Conservation (phyloP, 2,888 invertebrate genomes). For the Chrysomela aeneicollis region DNA sequence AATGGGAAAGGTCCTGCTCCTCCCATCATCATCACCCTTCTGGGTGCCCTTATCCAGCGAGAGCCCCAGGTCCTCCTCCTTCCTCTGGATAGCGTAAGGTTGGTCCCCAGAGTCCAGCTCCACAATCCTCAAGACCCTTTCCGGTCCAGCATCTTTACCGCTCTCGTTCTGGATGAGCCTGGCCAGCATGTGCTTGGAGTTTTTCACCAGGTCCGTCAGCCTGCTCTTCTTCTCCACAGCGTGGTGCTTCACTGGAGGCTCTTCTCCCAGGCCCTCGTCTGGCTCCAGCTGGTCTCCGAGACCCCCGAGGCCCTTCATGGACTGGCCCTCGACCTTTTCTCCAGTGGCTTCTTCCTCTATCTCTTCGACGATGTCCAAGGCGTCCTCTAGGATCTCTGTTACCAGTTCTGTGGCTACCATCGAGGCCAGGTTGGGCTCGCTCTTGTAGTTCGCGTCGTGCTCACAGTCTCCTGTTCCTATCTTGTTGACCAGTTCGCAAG, state of each 20-base stretch:
- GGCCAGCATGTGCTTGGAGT: conserved; percentile 54
- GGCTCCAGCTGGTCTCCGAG: conserved; percentile 48
- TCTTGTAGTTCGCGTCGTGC: conserved; percentile 33
- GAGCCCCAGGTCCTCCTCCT: conserved; percentile 11
- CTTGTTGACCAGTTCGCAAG: conserved; percentile 37
- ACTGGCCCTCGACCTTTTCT: conserved; percentile 42
- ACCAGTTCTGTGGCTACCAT: conserved; percentile 54
- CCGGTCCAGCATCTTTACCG: conserved; percentile 49
- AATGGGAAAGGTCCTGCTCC: conserved; percentile 48
- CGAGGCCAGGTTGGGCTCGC: conserved; percentile 36
- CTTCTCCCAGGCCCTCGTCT: conserved; percentile 36
- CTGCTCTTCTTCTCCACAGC: conserved; percentile 62
- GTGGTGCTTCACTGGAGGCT: conserved; percentile 39
- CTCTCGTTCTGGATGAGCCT: conserved; percentile 51
- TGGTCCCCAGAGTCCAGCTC: conserved; percentile 39
- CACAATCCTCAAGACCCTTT: conserved; percentile 39
- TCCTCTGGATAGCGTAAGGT: conserved; percentile 29
- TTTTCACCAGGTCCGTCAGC: conserved; percentile 58
- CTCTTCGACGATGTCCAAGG: conserved; percentile 52
- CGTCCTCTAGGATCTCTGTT: conserved; percentile 57
- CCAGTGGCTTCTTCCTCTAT: conserved; percentile 20
- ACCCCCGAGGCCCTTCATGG: conserved; percentile 17
- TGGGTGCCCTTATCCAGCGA: conserved; percentile 21
- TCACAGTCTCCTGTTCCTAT: conserved; percentile 48
- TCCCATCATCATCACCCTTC: conserved; percentile 30